Percentiles rank a stretch among this genome's conserved stretches.
phyloP scores from a whole-genome alignment of 2,113 vertebrate species.

The Anhinga rufa region DNA sequence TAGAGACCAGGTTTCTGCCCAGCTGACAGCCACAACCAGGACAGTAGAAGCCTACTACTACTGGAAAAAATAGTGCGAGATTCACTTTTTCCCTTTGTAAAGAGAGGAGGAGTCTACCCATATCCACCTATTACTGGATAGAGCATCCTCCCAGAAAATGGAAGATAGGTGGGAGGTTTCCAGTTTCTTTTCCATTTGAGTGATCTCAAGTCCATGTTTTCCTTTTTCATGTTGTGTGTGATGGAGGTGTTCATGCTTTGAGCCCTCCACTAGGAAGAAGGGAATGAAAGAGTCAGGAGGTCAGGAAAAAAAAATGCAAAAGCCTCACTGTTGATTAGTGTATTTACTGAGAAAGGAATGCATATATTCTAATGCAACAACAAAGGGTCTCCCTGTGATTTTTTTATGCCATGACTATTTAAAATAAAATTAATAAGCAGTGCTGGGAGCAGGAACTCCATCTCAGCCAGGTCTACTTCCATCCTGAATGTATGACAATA shows the following conservation, averaged over 20 bases:
- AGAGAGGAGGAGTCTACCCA: not conserved
- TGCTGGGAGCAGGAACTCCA: not conserved
- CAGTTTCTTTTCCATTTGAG: not conserved
- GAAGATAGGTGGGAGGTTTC: not conserved
- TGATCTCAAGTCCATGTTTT: not conserved
- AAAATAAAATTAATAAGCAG: not conserved
- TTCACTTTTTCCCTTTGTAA: not conserved
- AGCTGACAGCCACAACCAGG: not conserved
- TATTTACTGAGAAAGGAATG: not conserved
- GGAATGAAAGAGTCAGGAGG: not conserved
- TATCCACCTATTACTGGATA: not conserved
- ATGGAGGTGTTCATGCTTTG: not conserved
- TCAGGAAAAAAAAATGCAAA: not conserved
- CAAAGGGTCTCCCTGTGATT: not conserved
- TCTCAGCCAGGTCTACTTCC: not conserved
- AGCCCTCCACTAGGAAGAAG: not conserved
- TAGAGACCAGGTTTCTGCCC: not conserved
- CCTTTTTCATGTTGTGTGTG: accelerated
- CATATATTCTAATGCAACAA: not conserved
- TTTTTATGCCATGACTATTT: not conserved
- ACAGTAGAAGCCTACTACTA: not conserved
- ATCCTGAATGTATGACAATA: not conserved
- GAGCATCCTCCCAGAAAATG: not conserved
- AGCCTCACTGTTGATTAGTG: not conserved
- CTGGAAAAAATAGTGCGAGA: not conserved